Conservation (phyloP, 2,113 vertebrate species). For the Phrynocephalus versicolor region DNA sequence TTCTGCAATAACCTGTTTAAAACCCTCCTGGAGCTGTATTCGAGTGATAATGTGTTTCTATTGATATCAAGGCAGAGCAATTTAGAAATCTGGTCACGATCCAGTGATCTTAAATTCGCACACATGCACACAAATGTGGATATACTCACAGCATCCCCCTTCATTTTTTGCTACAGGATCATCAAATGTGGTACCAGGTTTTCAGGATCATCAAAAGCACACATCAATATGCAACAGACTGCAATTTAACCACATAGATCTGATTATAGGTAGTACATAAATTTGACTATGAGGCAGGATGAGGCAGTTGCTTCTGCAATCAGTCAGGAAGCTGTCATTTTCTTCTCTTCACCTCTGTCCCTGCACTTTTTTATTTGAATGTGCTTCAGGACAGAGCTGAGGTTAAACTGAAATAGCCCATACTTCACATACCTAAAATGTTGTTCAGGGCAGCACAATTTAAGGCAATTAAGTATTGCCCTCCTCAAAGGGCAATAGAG, state of each 20-base stretch:
- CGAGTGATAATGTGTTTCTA: background rate
- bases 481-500: no score
- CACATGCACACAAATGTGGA: background rate
- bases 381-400: background rate
- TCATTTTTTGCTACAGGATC: background rate
- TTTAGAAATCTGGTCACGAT: background rate
- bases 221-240: background rate
- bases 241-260: background rate
- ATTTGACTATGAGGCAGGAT: background rate
- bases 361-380: background rate
- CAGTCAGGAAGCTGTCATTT: background rate
- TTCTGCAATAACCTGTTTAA: background rate
- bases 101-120: background rate
- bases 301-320: background rate
- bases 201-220: background rate
- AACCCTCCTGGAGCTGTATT: constrained; percentile 44
- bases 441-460: no score
- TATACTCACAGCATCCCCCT: background rate
- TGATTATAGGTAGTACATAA: no score
- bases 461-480: no score
- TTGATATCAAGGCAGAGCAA: background rate
- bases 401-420: no score
- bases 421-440: no score
- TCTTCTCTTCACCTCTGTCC: no score
- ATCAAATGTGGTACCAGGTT: background rate